Base-by-base conservation (phyloP, 2,888 invertebrate species). In the Drosophila conformis region DNA sequence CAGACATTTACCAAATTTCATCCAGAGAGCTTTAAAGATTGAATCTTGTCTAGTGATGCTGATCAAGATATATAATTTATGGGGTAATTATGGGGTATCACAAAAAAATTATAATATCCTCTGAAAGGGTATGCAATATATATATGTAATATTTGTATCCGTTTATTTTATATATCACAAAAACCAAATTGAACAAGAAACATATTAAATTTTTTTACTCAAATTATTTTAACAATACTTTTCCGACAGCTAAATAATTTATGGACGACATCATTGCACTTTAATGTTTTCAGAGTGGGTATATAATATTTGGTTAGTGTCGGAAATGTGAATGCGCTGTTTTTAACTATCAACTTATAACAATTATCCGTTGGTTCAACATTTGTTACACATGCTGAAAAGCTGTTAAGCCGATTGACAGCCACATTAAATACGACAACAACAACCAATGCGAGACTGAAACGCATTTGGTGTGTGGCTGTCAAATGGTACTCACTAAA, bases 311-410 rank as follows among this genome's bases (percentile, higher is more conserved):
- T 21, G 15, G 18, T 27, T 53, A 51, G 10, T 21, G 42, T 13
- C 5, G 42, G 25, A 67, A 38, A 65, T 78, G 64, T 31, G 59
- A 62, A 56, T 62, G 11, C 21, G 5, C 29, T 33, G 18, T 21
- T 53, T 76, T 72, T 40, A 73, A 52, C 48, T 54, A 46, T 29
- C n/a, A 40, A 64, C 70, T 83, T 81, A 75, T 75, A 72, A 15
- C 25, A 76, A 86, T 83, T 73, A 69, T 61, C 46, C 60, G 69
- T 69, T 75, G 66, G 54, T 63, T 66, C 73, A 58, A 68, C 74
- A 75, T 57, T 71, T 66, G 76, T 54, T 46, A 49, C 64, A 59
- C 42, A 42, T 48, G 57, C 54, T 54, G 40, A 40, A 75, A 60
- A 60, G 42, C 60, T 66, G 13, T 36, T 56, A 66, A 18, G 49